Conservation (phyloP, 2,888 invertebrate species). For the Synergus gifuensis region DNA sequence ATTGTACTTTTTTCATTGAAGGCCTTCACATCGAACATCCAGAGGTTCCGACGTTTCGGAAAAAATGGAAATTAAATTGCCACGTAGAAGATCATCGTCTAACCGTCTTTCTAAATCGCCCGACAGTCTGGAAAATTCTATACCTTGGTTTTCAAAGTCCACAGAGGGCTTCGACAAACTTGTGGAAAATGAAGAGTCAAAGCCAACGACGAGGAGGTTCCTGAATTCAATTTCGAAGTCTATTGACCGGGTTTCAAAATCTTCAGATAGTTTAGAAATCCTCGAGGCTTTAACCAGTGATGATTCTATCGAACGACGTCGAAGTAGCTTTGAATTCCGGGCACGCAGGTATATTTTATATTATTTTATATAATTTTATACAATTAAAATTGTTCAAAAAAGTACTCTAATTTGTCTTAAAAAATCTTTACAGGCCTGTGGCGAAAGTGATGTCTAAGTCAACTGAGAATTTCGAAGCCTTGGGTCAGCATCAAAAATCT, state of each 20-base stretch:
- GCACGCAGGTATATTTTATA: slow-evolving; percentile 18
- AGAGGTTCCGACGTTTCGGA: slow-evolving; percentile 70
- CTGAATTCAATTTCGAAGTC: slow-evolving; percentile 67
- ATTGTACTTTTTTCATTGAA: background rate
- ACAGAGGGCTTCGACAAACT: slow-evolving; percentile 70
- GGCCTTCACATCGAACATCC: slow-evolving; percentile 63
- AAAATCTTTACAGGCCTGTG: slow-evolving; percentile 42
- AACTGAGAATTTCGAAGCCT: slow-evolving; percentile 70
- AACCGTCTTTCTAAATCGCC: slow-evolving; percentile 71
- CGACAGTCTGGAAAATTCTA: slow-evolving; percentile 68
- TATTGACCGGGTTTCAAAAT: slow-evolving; percentile 70
- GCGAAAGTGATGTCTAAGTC: slow-evolving; percentile 72
- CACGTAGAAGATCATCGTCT: slow-evolving; percentile 66
- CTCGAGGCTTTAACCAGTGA: slow-evolving; percentile 66
- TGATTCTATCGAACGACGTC: slow-evolving; percentile 29
- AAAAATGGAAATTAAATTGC: slow-evolving; percentile 60
- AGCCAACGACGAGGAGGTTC: slow-evolving; percentile 61
- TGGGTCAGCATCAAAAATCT: slow-evolving; percentile 41
- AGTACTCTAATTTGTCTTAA: too few relatives aligned
- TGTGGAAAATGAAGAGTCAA: slow-evolving; percentile 61
- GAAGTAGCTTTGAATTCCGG: slow-evolving; percentile 30
- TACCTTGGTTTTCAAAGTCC: slow-evolving; percentile 70
- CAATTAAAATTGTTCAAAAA: background rate
- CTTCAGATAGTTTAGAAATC: slow-evolving; percentile 71
- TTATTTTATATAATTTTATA: background rate